Base-by-base conservation (phyloP, 2,797 vertebrate species). In the Gambelia wislizenii region DNA sequence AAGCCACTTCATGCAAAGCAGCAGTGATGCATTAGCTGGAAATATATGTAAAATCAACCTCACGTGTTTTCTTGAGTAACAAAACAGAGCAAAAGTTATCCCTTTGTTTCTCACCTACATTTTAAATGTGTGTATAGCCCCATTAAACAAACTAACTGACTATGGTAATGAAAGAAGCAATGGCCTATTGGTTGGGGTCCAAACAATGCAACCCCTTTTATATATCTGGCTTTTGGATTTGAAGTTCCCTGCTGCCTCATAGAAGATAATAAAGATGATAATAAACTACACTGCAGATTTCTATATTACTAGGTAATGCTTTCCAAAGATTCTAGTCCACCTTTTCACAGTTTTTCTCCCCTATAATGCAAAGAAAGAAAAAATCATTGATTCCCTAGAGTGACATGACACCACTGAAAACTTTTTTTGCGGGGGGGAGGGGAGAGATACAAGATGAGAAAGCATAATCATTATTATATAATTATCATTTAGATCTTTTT, bases 121-220 rank as follows among this genome's bases (percentile, higher is more conserved):
- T 69, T 14, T 90, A 84, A 89, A 87, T 87, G 0, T 0, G 91
- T 79, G 59, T 76, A 3, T 78, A 85, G 84, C 91, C 56, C 64
- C 61, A 89, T 76, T 92, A 89, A 92, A 91, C 33, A 90, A 92
- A 92, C 91, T 92, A 94, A 93, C 77, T 84, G 13, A 88, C 92
- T 36, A 72, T 90, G 54, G 91, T 82, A 92, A 84, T 84, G 91
- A 91, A 70, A 0, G 22, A 76, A 89, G 0, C 75, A 92, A 85
- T 90, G 89, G 81, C 61, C 59, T 89, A 87, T 90, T 92, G 90
- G 84, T 81, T 85, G 92, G 89, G 69, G 69, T 87, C 69, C 72
- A 89, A 92, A 88, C 69, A 84, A 70, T 85, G 92, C 64, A 76
- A 42, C 5, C 87, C 86, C 14, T 67, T 56, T 88, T 79, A 30